These are phyloP conservation scores for Eurois occulta DNA, from an alignment of 2,888 invertebrate genomes.

Conservation along the genomic window DNA sequence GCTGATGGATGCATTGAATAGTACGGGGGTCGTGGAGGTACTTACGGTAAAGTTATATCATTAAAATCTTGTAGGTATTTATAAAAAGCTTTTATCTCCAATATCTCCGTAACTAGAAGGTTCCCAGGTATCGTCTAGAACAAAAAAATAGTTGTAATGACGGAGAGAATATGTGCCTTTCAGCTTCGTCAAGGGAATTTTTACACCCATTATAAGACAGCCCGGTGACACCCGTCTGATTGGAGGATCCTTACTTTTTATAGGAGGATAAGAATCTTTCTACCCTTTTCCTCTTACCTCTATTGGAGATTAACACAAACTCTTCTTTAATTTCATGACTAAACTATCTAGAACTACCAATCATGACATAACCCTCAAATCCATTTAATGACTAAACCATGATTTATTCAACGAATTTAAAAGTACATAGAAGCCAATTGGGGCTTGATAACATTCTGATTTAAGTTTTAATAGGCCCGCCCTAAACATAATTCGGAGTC, in stretches of 20 bases:
- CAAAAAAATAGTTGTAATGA: no score
- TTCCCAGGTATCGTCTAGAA: no score
- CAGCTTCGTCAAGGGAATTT: no score
- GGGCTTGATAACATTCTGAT: constrained; percentile 29
- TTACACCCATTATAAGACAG: background rate
- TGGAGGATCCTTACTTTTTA: background rate
- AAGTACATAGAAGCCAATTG: constrained; percentile 13
- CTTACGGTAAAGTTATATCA: no score
- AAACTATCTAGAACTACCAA: background rate
- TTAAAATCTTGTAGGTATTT: no score
- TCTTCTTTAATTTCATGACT: background rate
- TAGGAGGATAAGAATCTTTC: background rate
- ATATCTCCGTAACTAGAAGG: no score
- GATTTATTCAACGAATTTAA: constrained; percentile 42
- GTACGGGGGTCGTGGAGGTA: no score
- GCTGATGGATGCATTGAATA: no score
- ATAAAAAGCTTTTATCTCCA: no score
- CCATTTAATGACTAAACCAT: constrained; percentile 6
- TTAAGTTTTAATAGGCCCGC: constrained; percentile 56
- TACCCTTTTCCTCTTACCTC: background rate
- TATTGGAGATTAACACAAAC: background rate
- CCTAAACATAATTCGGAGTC: constrained; percentile 33
- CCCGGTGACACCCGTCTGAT: background rate
- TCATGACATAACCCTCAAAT: constrained; percentile 4
- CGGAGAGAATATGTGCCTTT: no score